These are phyloP conservation scores for Apistogramma diplotaenia DNA, from an alignment of 2,113 vertebrate species.

Conservation along the genomic window DNA sequence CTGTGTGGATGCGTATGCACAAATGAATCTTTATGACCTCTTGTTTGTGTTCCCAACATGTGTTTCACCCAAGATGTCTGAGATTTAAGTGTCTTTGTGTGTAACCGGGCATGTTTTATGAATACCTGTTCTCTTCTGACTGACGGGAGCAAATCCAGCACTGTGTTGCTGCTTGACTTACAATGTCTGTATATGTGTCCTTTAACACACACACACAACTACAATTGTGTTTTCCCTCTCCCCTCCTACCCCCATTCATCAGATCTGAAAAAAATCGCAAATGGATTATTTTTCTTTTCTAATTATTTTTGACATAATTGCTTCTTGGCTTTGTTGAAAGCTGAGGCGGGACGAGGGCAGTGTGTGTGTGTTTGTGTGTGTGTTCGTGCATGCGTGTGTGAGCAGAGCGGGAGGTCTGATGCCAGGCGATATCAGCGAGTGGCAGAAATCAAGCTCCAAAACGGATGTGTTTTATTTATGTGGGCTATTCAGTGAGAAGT, in stretches of 20 bases:
- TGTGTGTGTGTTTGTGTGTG: neutral
- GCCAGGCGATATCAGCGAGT: neutral
- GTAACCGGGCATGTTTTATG: slow-evolving; percentile 23
- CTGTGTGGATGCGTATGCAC: neutral
- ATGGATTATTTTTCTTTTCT: neutral
- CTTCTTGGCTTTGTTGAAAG: slow-evolving; percentile 4
- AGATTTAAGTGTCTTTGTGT: neutral
- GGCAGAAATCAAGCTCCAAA: neutral
- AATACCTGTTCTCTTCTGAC: neutral
- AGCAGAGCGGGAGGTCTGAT: neutral
- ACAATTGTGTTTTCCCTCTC: neutral
- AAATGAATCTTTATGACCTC: neutral
- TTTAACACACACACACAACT: neutral
- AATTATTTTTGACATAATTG: slow-evolving; percentile 26
- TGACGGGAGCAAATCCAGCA: slow-evolving; percentile 17
- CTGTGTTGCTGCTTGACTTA: neutral
- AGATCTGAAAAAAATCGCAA: neutral
- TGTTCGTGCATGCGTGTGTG: too few species aligned
- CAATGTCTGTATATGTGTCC: slow-evolving; percentile 4
- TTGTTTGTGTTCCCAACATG: neutral
- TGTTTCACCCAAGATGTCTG: neutral
- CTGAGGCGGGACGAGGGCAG: neutral
- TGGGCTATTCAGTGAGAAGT: slow-evolving; percentile 8
- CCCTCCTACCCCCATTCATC: neutral
- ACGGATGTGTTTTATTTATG: slow-evolving; percentile 25